Evolutionary conservation across 2,888 invertebrate species (phyloP), one percentile per base, ranked within the genome.

Genomic region (Dendrolimus houi): DNA sequence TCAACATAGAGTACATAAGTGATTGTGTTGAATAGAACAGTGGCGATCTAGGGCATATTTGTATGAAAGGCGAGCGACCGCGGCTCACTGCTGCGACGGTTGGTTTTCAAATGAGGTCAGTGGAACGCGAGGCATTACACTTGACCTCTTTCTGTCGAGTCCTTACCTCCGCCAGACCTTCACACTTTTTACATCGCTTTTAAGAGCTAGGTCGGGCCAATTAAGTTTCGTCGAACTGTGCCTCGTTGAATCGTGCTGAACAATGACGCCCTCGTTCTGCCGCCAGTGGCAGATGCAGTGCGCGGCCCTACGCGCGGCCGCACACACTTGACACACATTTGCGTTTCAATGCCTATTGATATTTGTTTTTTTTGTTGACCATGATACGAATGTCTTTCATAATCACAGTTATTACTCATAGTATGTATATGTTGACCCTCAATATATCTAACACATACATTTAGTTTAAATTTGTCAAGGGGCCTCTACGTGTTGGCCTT

Each of bases 141-240:
- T 90, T 89, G 90, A 90, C 90, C 90, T 87, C 90, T 89, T 90
- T 90, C 75, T 73, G 80, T 68, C 70, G 82, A 89, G 89, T 90
- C 89, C 90, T 89, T 87, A 89, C 88, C 87, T 87, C 87, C 83
- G 79, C 85, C 86, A 87, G 89, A 86, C 88, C 89, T 90, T 90
- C 89, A 86, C 83, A 85, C 85, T 86, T 87, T 89, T 89, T 87
- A 88, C 88, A 88, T 79, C 77, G 84, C 83, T 87, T 85, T 87
- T 88, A 85, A 78, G 85, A 88, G 87, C 86, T 88, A 88, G 87
- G 88, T 85, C 88, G 85, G 72, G 79, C 83, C 84, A 87, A 89
- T 90, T 89, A 88, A 85, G 81, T 86, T 85, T 82, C 70, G 81
- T 77, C 76, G 77, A 81, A 75, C 74, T 74, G 72, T 47, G 9